Percentiles rank a stretch among this genome's conserved stretches.
Evolutionary conservation across 2,888 invertebrate genomes (phyloP).

Genomic region (Drosophila quinaria): DNA sequence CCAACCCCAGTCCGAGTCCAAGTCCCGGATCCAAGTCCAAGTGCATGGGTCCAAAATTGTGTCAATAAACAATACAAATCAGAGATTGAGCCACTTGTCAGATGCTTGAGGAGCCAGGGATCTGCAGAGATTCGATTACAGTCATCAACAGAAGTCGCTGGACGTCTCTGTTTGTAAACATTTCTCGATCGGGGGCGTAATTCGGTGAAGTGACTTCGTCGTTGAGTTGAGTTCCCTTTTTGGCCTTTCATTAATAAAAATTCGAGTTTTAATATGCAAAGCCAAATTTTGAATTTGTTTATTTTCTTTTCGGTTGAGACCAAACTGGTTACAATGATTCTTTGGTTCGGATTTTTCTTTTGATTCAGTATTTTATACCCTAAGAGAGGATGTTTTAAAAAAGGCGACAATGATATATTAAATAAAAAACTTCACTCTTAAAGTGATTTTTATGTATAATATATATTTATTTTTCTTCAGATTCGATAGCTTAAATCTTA

Average conservation of each 20-base stretch:
- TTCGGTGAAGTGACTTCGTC: constrained; percentile 59
- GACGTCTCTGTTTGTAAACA: constrained; percentile 38
- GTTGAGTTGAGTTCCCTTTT: constrained; percentile 1
- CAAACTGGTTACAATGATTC: constrained; percentile 9
- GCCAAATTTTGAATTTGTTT: constrained; percentile 38
- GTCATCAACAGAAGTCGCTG: constrained; percentile 27
- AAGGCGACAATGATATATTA: background rate
- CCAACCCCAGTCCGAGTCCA: constrained; percentile 5
- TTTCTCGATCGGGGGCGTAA: constrained; percentile 50
- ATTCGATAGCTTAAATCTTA: no score
- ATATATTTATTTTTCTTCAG: background rate
- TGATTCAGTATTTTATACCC: constrained; percentile 7
- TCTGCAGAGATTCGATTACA: constrained; percentile 56
- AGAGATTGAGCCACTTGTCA: constrained; percentile 48
- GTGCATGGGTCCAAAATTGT: constrained; percentile 39
- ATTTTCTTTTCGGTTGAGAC: constrained; percentile 26
- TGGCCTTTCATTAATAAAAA: constrained; percentile 29
- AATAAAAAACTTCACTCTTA: background rate
- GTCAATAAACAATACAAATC: constrained; percentile 66
- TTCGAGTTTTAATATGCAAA: constrained; percentile 3
- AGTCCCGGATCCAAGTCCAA: constrained; percentile 29
- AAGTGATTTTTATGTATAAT: background rate
- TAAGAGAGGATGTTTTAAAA: background rate
- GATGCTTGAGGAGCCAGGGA: constrained; percentile 9
- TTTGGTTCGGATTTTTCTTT: background rate